Conservation (phyloP, 64 coral and sea anemone genomes). For the Montipora efflorescens region DNA sequence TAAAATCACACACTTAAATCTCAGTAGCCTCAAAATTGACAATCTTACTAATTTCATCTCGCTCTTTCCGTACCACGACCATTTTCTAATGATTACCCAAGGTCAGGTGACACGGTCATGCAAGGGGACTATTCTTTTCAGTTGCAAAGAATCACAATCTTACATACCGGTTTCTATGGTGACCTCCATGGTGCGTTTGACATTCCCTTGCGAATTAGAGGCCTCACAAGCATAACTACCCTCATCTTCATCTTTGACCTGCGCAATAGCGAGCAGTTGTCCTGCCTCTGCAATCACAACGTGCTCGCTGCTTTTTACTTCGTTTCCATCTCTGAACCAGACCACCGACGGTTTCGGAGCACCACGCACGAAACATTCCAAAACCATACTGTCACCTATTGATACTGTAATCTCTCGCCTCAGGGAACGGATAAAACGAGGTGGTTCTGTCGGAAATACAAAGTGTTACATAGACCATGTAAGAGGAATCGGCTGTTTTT, state of each 20-base stretch:
- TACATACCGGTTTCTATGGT: constrained; percentile 67
- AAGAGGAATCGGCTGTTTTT: too few relatives aligned
- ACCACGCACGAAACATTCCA: constrained; percentile 73
- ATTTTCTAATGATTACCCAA: too few relatives aligned
- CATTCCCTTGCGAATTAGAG: constrained; percentile 67
- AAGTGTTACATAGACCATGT: background rate
- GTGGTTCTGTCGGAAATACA: constrained; percentile 42
- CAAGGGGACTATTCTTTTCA: too few relatives aligned
- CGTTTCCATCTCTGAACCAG: constrained; percentile 65
- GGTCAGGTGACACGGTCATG: too few relatives aligned
- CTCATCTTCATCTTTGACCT: constrained; percentile 44
- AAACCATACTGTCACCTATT: constrained; percentile 63
- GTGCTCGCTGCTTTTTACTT: constrained; percentile 7
- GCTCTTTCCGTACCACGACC: too few relatives aligned
- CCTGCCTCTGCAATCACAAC: constrained; percentile 58
- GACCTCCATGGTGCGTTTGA: constrained; percentile 20
- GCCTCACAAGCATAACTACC: constrained; percentile 76
- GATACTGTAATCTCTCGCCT: constrained; percentile 52
- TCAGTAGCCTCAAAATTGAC: too few relatives aligned
- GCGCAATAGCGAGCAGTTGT: constrained; percentile 69
- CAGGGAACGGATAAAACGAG: constrained; percentile 54
- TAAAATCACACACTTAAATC: too few relatives aligned
- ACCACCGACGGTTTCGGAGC: constrained; percentile 64
- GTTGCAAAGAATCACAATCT: background rate
- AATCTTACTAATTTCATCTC: too few relatives aligned